Conservation (phyloP, 1,140 invertebrate species). For the Patella vulgata region DNA sequence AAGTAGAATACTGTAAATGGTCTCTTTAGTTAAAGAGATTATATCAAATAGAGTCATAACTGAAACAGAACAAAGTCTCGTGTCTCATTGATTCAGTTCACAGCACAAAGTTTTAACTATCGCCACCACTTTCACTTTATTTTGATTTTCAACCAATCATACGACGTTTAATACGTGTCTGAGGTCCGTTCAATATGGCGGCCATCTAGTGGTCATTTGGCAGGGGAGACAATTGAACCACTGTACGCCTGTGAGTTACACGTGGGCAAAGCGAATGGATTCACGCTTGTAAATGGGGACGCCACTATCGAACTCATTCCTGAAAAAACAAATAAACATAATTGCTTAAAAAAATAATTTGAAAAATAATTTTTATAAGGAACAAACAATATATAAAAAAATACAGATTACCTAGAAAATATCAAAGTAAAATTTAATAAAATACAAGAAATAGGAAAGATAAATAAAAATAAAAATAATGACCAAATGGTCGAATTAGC, state of each 20-base stretch:
- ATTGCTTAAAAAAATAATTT: too few species aligned
- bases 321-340: constrained; percentile 54
- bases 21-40: too few species aligned
- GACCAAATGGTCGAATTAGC: too few species aligned
- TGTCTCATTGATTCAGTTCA: too few species aligned
- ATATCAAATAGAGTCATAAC: too few species aligned
- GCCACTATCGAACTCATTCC: constrained; percentile 81
- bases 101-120: too few species aligned
- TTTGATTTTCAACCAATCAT: too few species aligned
- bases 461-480: constrained; percentile 1
- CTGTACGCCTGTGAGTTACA: constrained; percentile 87
- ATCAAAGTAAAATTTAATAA: constrained; percentile 4
- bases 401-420: background rate
- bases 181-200: too few species aligned
- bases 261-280: constrained; percentile 88
- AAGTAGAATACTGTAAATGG: too few species aligned
- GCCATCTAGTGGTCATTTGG: constrained; percentile 54
- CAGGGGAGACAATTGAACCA: constrained; percentile 82
- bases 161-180: too few species aligned
- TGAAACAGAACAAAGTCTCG: too few species aligned
- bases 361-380: background rate
- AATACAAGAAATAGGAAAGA: constrained; percentile 7
- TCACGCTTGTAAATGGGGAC: constrained; percentile 85
- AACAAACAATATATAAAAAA: background rate
- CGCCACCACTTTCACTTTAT: too few species aligned